Conservation (phyloP, 2,888 invertebrate genomes). For the Nineta flava region DNA sequence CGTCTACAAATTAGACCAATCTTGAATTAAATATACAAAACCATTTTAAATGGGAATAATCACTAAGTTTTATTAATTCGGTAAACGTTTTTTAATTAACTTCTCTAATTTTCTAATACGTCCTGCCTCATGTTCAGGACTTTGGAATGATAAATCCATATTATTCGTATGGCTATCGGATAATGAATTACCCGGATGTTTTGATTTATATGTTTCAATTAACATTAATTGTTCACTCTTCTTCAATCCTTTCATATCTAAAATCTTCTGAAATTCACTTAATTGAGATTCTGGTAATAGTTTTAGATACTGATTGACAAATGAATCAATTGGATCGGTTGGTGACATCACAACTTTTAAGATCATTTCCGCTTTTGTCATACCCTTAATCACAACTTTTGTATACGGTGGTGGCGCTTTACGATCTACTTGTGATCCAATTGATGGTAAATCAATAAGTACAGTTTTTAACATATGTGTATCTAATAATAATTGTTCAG, state of each 20-base stretch:
- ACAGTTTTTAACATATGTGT: constrained; percentile 91
- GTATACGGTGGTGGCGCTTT: constrained; percentile 81
- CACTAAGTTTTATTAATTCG: constrained; percentile 14
- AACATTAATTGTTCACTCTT: constrained; percentile 36
- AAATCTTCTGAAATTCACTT: constrained; percentile 82
- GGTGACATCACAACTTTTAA: constrained; percentile 97
- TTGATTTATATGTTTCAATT: constrained; percentile 39
- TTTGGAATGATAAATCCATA: constrained; percentile 14
- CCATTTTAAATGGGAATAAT: too few species aligned
- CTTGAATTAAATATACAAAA: too few species aligned
- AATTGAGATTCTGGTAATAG: constrained; percentile 78
- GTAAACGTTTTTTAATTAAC: constrained; percentile 35
- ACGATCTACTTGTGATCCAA: constrained; percentile 73
- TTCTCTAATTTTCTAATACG: constrained; percentile 37
- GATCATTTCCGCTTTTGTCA: constrained; percentile 98
- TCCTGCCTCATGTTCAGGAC: constrained; percentile 30
- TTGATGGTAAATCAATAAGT: constrained; percentile 82
- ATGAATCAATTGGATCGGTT: constrained; percentile 58
- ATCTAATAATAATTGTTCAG: constrained; percentile 86
- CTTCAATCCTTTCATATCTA: constrained; percentile 83
- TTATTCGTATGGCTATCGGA: constrained; percentile 6
- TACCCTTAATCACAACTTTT: constrained; percentile 58
- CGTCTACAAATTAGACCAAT: too few species aligned
- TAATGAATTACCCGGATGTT: constrained; percentile 16
- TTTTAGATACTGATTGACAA: constrained; percentile 80